These are phyloP conservation scores for Girardia tigrina DNA, from an alignment of 2,888 invertebrate genomes.

Conservation along the genomic window DNA sequence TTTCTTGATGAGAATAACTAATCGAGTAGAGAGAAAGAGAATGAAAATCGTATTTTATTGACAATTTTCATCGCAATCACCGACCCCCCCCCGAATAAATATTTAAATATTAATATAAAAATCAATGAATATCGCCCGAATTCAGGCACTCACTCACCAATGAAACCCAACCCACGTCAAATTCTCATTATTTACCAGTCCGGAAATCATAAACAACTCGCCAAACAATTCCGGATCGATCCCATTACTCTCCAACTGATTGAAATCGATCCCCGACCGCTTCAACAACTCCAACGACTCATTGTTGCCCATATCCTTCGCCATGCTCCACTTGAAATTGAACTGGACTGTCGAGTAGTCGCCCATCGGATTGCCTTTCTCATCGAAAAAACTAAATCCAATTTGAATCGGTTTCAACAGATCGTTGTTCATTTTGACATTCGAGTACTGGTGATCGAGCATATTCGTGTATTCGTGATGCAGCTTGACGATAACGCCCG, in stretches of 20 bases:
- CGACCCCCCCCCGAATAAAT: no score
- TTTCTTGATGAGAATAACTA: no score
- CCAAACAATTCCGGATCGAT: slow-evolving; percentile 93
- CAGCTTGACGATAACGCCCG: slow-evolving; percentile 87
- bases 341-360: slow-evolving; percentile 78
- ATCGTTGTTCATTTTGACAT: slow-evolving; percentile 90
- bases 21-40: no score
- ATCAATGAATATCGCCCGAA: background rate
- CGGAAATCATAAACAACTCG: slow-evolving; percentile 88
- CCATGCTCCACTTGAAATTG: slow-evolving; percentile 90
- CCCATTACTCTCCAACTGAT: slow-evolving; percentile 93
- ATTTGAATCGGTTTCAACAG: slow-evolving; percentile 85
- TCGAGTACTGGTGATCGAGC: slow-evolving; percentile 62
- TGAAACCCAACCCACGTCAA: slow-evolving; percentile 82
- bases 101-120: background rate
- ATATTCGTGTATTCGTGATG: slow-evolving; percentile 61
- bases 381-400: slow-evolving; percentile 82
- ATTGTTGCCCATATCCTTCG: slow-evolving; percentile 82
- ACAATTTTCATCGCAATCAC: no score
- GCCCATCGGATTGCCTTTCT: slow-evolving; percentile 81
- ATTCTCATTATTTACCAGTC: slow-evolving; percentile 81
- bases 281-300: slow-evolving; percentile 93
- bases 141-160: slow-evolving; percentile 52
- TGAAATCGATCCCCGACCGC: slow-evolving; percentile 66
- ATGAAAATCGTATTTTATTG: no score